Evolutionary conservation across 2,797 vertebrate species (phyloP).

Genomic region (Leucoraja ocellata): DNA sequence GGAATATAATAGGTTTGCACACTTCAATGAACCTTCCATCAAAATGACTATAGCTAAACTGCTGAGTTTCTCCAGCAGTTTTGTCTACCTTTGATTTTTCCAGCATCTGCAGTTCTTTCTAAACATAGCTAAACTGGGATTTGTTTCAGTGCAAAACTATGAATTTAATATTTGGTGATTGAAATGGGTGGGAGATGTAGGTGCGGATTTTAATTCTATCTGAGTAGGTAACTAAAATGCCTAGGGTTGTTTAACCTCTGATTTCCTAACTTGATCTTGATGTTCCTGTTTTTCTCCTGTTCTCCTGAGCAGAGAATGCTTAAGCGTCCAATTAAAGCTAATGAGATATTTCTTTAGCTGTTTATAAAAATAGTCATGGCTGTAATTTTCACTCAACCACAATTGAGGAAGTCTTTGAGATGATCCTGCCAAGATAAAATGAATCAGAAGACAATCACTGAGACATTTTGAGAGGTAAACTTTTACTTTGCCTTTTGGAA

Average conservation of each 20-base stretch:
- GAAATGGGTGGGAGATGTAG: no score
- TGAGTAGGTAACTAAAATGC: neutral
- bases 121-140: neutral
- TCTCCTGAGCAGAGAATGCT: neutral
- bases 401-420: neutral
- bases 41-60: no score
- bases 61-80: no score
- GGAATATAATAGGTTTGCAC: neutral
- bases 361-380: neutral
- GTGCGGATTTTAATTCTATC: neutral
- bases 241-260: neutral
- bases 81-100: no score
- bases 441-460: neutral
- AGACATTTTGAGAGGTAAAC: neutral
- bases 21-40: neutral
- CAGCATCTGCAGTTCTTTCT: no score
- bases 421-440: neutral
- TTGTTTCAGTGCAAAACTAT: neutral
- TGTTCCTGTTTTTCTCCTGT: neutral
- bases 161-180: neutral
- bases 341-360: neutral
- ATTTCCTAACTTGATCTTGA: neutral
- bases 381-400: neutral
- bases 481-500: neutral
- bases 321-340: neutral